phyloP scores from a whole-genome alignment of 2,888 invertebrate genomes.

The Leucophenga montana region DNA sequence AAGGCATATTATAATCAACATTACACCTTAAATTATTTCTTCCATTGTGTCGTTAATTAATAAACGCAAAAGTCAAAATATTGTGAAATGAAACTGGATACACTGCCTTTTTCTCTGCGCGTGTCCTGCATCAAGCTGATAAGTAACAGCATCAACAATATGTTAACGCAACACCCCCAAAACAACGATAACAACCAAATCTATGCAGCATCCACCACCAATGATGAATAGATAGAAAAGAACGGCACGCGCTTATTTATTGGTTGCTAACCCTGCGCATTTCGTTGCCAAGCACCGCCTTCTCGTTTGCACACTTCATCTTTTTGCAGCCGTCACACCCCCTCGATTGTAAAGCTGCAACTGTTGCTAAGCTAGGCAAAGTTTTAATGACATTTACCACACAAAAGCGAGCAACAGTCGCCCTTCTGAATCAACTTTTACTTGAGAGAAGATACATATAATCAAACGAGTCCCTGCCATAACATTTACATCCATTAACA shows the following conservation, averaged over 20 bases:
- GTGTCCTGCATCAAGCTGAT: not conserved
- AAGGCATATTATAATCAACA: too few species aligned
- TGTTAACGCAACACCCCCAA: not conserved
- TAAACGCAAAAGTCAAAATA: conserved; percentile 66
- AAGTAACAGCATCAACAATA: conserved; percentile 3
- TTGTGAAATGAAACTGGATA: conserved; percentile 69
- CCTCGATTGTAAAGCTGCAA: conserved; percentile 2
- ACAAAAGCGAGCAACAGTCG: not conserved
- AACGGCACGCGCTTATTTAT: conserved; percentile 47
- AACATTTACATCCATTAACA: conserved; percentile 14
- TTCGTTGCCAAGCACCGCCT: conserved; percentile 34
- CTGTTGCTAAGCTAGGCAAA: conserved; percentile 21
- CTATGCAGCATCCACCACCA: conserved; percentile 14
- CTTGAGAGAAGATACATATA: not conserved
- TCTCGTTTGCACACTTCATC: not conserved
- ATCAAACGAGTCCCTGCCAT: not conserved
- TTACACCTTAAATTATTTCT: too few species aligned
- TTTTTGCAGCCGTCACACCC: conserved; percentile 40
- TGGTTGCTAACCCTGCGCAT: conserved; percentile 49
- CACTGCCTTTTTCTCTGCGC: conserved; percentile 32
- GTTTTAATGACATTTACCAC: conserved; percentile 23
- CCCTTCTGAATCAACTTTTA: conserved; percentile 7
- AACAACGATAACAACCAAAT: too few species aligned
- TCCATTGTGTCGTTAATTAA: conserved; percentile 50
- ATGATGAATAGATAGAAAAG: conserved; percentile 50